Conservation (phyloP, 2,888 invertebrate genomes). For the Elegia similella region DNA sequence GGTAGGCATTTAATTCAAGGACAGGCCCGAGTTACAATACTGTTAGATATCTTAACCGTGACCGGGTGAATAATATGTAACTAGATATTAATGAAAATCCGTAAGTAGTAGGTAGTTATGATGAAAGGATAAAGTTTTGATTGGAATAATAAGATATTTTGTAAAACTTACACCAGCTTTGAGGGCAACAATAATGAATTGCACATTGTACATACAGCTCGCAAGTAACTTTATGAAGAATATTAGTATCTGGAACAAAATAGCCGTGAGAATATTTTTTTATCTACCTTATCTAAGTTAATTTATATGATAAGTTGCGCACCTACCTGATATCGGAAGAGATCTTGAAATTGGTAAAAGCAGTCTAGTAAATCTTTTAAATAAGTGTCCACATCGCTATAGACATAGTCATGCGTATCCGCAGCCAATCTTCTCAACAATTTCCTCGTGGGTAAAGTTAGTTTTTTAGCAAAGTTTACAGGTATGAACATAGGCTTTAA, state of each 20-base stretch:
- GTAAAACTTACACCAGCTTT: slow-evolving; percentile 21
- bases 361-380: slow-evolving; percentile 14
- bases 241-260: neutral
- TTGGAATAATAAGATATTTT: too few relatives aligned
- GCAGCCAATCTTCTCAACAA: slow-evolving; percentile 6
- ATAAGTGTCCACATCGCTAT: slow-evolving; percentile 12
- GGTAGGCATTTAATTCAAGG: too few relatives aligned
- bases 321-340: slow-evolving; percentile 22
- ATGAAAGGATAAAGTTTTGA: too few relatives aligned
- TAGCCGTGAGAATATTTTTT: too few relatives aligned
- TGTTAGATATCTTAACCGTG: too few relatives aligned
- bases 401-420: slow-evolving; percentile 12
- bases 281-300: too few relatives aligned
- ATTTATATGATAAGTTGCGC: too few relatives aligned
- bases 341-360: slow-evolving; percentile 9
- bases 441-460: neutral
- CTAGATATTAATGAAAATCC: too few relatives aligned
- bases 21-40: too few relatives aligned
- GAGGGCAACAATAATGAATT: slow-evolving; percentile 31
- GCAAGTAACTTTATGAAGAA: neutral
- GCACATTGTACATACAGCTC: neutral
- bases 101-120: too few relatives aligned
- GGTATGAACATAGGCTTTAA: slow-evolving; percentile 6
- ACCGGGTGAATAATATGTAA: too few relatives aligned
- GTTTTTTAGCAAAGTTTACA: neutral